Conservation (phyloP, 2,113 vertebrate genomes). For the Coptodon rendalli region DNA sequence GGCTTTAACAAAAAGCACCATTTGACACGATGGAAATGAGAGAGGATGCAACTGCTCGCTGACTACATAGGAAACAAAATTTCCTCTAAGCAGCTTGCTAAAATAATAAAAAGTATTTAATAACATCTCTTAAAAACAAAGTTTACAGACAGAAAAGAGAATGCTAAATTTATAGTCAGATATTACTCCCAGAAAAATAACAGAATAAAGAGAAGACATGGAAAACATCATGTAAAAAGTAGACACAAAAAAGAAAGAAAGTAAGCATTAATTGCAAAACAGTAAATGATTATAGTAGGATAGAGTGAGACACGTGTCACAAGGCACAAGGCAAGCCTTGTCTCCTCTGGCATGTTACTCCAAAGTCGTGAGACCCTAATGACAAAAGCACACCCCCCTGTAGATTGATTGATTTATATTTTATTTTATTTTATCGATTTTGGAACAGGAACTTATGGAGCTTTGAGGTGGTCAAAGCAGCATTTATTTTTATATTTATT, state of each 20-base stretch:
- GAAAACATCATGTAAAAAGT: neutral
- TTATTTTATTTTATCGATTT: neutral
- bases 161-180: neutral
- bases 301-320: neutral
- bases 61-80: neutral
- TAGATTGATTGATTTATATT: neutral
- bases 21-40: neutral
- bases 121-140: neutral
- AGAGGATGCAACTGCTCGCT: neutral
- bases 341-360: neutral
- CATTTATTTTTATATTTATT: neutral
- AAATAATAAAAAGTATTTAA: neutral
- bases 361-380: neutral
- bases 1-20: neutral
- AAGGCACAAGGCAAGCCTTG: neutral
- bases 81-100: neutral
- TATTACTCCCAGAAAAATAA: neutral
- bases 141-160: neutral
- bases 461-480: neutral
- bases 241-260: neutral
- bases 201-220: neutral
- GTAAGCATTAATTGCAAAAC: neutral
- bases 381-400: neutral
- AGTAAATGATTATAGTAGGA: neutral
- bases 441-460: neutral